Base-by-base conservation (phyloP, 2,797 vertebrate species). In the Scolopax rusticola region DNA sequence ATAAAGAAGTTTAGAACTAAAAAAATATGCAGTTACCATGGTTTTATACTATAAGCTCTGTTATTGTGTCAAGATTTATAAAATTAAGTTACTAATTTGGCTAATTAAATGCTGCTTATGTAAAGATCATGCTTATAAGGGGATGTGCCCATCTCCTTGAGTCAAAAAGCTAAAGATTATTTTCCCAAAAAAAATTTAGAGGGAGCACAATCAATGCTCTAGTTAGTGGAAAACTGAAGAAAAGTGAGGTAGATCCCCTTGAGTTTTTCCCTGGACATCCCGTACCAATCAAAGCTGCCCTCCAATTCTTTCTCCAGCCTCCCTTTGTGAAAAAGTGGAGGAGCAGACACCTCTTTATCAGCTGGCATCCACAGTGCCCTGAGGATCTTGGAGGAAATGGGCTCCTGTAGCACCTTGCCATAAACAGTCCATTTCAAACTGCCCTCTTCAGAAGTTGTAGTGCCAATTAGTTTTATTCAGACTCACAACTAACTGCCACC, bases 311-410 rank as follows among this genome's bases (percentile, higher is more conserved):
- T 78, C 30, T 73, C 25, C 8, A 30, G 9, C 6, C 5, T 45
- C 16, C 14, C 5, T 18, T 40, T 18, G 9, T 69, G 33, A 74
- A 48, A 85, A 73, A 78, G 17, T 6, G 32, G 48, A 70, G 21
- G 11, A 68, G 17, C 0, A 0, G 30, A 27, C 3, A 1, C 2
- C 3, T 3, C 10, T 67, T 54, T 85, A 14, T 23, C 25, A 74
- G 4, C 15, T 32, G 54, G 5, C 6, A 65, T n/a, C 23, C 11
- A 50, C 20, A 65, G 7, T 19, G 23, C 9, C 38, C 5, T 0
- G 1, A 53, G 27, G 38, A 68, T 15, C 19, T 2, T 0, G 4
- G 18, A 45, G 27, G 48, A 84, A 71, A 50, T 15, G 0, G 6
- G 11, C 13, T 28, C 25, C 57, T 20, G 14, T 16, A 63, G 20